Base-by-base conservation (phyloP, 2,113 vertebrate species). In the Thamnaconus septentrionalis region DNA sequence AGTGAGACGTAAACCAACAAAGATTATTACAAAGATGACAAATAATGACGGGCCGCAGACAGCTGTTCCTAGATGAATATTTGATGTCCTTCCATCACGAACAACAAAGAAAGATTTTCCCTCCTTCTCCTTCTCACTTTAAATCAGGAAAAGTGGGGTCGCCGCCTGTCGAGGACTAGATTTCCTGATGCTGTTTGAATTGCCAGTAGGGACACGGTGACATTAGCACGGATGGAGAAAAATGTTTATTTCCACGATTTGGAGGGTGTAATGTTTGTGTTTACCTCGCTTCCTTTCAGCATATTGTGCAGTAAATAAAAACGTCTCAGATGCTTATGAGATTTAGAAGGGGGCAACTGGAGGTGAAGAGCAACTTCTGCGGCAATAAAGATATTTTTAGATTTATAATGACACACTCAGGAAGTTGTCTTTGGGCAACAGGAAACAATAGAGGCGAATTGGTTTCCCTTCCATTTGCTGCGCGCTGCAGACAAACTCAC, bases 31-130 rank as follows among this genome's bases (percentile, higher is more conserved):
- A 87, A 80, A 78, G 64, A 65, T 81, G 80, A 84, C 70, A 89
- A 85, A 90, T 83, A 88, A 87, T 58, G 5, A 63, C 50, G 71
- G 60, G 61, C 67, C 78, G 56, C 67, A 85, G 78, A 86, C 85
- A 86, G 86, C 87, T 89, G 86, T 85, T 75, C 54, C 59, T 63
- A 80, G 85, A 89, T 91, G 80, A 85, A 91, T 90, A 88, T 91
- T 89, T 90, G 57, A 90, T 84, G 66, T 66, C 62, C 64, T 73
- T 84, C 76, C 61, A 83, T 90, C 84, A 90, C 86, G 88, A 79
- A 69, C 57, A 7, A 7, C 64, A 48, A 63, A 46, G 46, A 81
- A 31, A 31, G 71, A 74, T 75, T 56, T 67, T 4, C 11, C 18
- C 18, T 31, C 18, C 18, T n/a, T n/a, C n/a, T n/a, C n/a, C 64